Base-by-base conservation (phyloP, 2,888 invertebrate species). In the Homarus gammarus region DNA sequence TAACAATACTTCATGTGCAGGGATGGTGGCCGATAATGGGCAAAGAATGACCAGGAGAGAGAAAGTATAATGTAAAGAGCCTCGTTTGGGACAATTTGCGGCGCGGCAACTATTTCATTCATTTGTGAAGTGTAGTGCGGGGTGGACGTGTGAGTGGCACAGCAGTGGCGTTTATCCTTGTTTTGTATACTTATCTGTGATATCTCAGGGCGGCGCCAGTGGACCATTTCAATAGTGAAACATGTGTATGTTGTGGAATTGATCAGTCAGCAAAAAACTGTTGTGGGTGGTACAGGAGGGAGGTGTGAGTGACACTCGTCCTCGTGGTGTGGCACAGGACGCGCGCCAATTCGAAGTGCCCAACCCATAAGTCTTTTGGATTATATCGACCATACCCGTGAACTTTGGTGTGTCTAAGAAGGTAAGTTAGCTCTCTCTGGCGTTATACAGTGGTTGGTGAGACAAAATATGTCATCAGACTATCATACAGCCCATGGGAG, bases 91-190 rank as follows among this genome's bases (percentile, higher is more conserved):
- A 27, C 3, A 27, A n/a, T 27, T 64, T 64, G 22, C 27, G n/a
- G 64, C 0, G n/a, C 64, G 64, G 64, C 64, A 64, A 64, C 64
- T 27, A 27, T 64, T 64, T 27, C 64, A 64, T 64, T 64, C 64
- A 64, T 64, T 64, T n/a, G 64, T 64, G 64, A 27, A 64, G 64
- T 27, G 64, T 0, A n/a, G 64, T 27, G n/a, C 27, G 22, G 64
- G 64, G 3, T 27, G 27, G 64, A 64, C 31, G 64, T 64, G 64
- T 27, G 64, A 2, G 31, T 1, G 56, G 27, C 64, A 27, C 8
- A 6, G 27, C 22, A 8, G 15, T 8, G 64, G 22, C 12, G 27
- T 5, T 8, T 64, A 64, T 27, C 64, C 31, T 64, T 64, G 64
- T 64, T 64, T 64, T 27, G 8, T 22, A 3, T n/a, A 15, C n/a